Percentiles rank a stretch among this genome's conserved stretches.
Evolutionary conservation across 37 sponge, comb jelly and placozoan genomes (phyloP).

Genomic region (Crambe crambe): DNA sequence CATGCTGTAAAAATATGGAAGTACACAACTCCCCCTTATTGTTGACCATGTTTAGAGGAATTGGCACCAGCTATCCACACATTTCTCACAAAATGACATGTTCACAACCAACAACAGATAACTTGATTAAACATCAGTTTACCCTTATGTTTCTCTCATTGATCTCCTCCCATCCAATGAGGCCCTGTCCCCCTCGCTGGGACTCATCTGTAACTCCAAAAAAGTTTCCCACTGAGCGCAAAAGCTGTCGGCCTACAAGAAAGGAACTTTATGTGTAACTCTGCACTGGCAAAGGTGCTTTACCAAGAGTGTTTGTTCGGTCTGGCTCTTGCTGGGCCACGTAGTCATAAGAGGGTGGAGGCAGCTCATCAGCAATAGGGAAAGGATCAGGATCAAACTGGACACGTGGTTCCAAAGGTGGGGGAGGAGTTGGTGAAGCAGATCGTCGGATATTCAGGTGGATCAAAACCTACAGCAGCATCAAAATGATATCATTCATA

Average conservation of each 20-base stretch:
- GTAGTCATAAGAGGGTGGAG: conserved; percentile 23
- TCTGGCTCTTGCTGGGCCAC: conserved; percentile 12
- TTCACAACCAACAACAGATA: conserved; percentile 5
- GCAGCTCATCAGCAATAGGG: neutral
- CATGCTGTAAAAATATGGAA: too few species aligned
- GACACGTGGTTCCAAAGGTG: neutral
- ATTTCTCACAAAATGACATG: too few species aligned
- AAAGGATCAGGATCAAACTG: neutral
- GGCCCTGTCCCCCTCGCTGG: conserved; percentile 20
- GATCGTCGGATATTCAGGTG: neutral
- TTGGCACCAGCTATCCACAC: too few species aligned
- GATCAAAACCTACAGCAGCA: neutral
- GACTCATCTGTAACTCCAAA: conserved; percentile 85
- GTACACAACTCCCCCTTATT: too few species aligned
- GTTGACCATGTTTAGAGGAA: too few species aligned
- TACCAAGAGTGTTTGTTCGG: neutral
- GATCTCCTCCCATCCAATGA: conserved; percentile 52
- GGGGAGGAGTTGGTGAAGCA: neutral
- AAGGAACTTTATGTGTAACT: too few species aligned
- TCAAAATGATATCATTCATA: neutral
- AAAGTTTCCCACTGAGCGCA: conserved; percentile 66
- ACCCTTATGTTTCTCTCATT: conserved; percentile 40
- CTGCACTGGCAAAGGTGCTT: too few species aligned
- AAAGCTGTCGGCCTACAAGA: neutral
- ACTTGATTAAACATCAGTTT: neutral